phyloP scores from a whole-genome alignment of 2,888 invertebrate genomes.

The Psylliodes chrysocephalus region DNA sequence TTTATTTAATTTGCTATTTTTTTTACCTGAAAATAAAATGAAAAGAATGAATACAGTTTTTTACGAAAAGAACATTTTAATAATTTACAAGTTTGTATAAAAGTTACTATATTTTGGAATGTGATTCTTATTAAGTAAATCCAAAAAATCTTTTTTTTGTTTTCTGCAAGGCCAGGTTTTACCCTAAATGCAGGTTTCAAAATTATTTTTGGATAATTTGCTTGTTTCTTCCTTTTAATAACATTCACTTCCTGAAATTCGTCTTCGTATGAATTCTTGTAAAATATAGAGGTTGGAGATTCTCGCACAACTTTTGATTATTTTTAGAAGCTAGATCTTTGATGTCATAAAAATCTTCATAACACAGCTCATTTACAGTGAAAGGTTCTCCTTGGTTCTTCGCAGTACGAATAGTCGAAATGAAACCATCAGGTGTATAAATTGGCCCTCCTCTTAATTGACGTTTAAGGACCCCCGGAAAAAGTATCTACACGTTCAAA shows the following conservation, averaged over 20 bases:
- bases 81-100: not conserved
- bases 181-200: not conserved
- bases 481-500: no score
- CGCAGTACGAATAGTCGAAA: slow-evolving; percentile 9
- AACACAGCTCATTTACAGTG: slow-evolving; percentile 21
- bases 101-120: not conserved
- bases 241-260: not conserved
- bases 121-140: not conserved
- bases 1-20: not conserved
- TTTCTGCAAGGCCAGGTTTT: not conserved
- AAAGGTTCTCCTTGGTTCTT: slow-evolving; percentile 24
- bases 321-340: slow-evolving; percentile 22
- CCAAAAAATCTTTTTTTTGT: slow-evolving; percentile 1
- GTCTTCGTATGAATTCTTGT: not conserved
- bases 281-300: slow-evolving; percentile 20
- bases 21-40: not conserved
- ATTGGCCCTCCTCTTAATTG: not conserved
- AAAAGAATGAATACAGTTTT: not conserved
- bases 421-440: not conserved
- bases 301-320: not conserved
- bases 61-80: not conserved
- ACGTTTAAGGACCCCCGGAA: no score
- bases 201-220: not conserved
- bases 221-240: not conserved
- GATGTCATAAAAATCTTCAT: slow-evolving; percentile 27